Evolutionary conservation across 2,888 invertebrate genomes (phyloP), one percentile per base, ranked within the genome.

Genomic region (Drosophila demipolita): DNA sequence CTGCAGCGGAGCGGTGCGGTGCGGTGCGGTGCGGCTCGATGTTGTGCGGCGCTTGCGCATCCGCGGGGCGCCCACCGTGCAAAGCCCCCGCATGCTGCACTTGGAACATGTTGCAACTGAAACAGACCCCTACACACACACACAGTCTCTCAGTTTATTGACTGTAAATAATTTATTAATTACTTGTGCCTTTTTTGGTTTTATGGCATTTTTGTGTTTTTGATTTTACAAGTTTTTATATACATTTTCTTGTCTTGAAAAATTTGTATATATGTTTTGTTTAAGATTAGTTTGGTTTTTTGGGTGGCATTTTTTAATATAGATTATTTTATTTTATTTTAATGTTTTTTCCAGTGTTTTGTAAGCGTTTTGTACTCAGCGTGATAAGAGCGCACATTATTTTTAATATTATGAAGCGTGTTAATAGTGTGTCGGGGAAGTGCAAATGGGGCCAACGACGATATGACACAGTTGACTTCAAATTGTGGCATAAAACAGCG

Each of bases 161-260:
- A 87, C 90, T 86, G 90, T 75, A 87, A 87, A 89, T 89, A 87
- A 87, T 87, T 87, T 87, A 87, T 87, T 90, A 90, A 87, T 87
- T 87, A 84, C 77, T 72, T 77, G 83, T 49, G 49, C 26, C 66
- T 67, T 71, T 66, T 80, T 73, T 40, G 54, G 58, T 65, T 78
- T 73, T 77, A 80, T 72, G 63, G 66, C 61, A 68, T 81, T 72
- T 71, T 67, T 55, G 62, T 67, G 55, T 58, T 66, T 8, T 50
- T 57, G 53, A 33, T 67, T 26, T 38, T 48, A 52, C 54, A 57
- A 29, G 64, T 55, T 55, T 65, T 78, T 63, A 55, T 38, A 35
- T 66, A 26, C 29, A 65, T 67, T 85, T 73, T 64, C 63, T 62
- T 33, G 65, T 69, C 70, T 64, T 54, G 50, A 53, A 55, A 68